Base-by-base conservation (phyloP, 64 coral and sea anemone species). In the Montipora capricornis region DNA sequence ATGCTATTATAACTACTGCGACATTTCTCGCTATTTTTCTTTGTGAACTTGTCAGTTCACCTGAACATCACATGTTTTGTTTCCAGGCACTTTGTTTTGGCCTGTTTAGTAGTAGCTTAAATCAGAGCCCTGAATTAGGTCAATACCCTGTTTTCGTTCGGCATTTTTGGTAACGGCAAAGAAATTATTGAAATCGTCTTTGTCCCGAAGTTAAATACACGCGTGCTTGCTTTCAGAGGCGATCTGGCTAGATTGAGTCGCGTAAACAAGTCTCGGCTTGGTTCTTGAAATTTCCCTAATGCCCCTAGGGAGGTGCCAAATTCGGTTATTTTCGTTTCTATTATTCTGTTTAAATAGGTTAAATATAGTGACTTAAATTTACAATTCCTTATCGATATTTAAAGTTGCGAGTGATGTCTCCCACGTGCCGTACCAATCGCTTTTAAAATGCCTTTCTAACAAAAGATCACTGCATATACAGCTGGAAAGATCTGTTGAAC, bases 271-370 rank as follows among this genome's bases (percentile, higher is more conserved):
- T 73, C 66, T 71, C 16, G 29, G 29, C 10, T 29, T 50, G 9
- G 45, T 17, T 78, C 44, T 71, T 50, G 17, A 49, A 71, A 71
- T 71, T 47, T 5, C 15, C 1, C 19, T 20, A 17, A n/a, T 71
- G 17, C 82, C 64, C 64, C n/a, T 45, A 86, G 82, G 82, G 70
- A 48, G 71, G 82, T 12, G 66, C 82, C 47, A 73, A 71, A 70
- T 86, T 86, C 71, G 82, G 82, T 86, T 47, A 86, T 86, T 86
- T 86, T 16, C 45, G 46, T 86, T 51, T 49, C 82, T 73, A 69
- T 86, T 86, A 68, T 86, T 73, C 47, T 69, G 70, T 44, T 10
- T 73, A 85, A 85, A 73, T 86, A 73, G 82, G 82, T 86, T 50
- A 86, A 16, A 71, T 86, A 70, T 86, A 73, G 70, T 86, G n/a